Base-by-base conservation (phyloP, 2,113 vertebrate species). In the Colius striatus region DNA sequence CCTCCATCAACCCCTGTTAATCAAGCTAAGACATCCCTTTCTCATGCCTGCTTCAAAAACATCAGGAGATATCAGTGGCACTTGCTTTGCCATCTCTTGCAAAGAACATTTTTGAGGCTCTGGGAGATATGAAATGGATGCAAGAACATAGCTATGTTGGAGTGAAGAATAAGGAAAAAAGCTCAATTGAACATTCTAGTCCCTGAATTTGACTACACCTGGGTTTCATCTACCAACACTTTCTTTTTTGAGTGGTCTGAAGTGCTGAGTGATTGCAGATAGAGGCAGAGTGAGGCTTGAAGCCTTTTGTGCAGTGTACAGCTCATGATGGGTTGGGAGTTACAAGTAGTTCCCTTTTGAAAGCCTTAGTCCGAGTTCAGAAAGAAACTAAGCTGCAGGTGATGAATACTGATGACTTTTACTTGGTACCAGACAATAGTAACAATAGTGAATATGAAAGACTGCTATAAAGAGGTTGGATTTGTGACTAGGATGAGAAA, bases 321-420 rank as follows among this genome's bases (percentile, higher is more conserved):
- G 91, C 72, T 94, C 79, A 26, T 71, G 94, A 85, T 83, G 91
- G 95, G 47, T 43, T 90, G 90, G 91, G 95, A 94, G 94, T 93
- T 86, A 88, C 55, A 74, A 94, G 95, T 57, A 95, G 88, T 27
- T 95, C 67, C 48, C 79, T 84, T 94, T 95, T 86, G 87, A 96
- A 95, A 94, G 85, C 67, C 70, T 45, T 13, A 74, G 76, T 68
- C 90, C 88, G 90, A 79, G 92, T 92, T 94, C 90, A 95, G 96
- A 95, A 90, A 73, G 87, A 90, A 95, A 80, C 94, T 36, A 78
- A 96, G 43, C 88, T 53, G 82, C 92, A 95, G 92, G 89, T 80
- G 93, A 93, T 90, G 93, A 95, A 91, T 96, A 81, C 79, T 94
- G 85, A 94, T 90, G 85, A 61, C 88, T 90, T 84, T 72, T 75